Percentiles rank a stretch among this genome's conserved stretches.
Evolutionary conservation across 2,888 invertebrate genomes (phyloP).

Genomic region (Agrochola litura): DNA sequence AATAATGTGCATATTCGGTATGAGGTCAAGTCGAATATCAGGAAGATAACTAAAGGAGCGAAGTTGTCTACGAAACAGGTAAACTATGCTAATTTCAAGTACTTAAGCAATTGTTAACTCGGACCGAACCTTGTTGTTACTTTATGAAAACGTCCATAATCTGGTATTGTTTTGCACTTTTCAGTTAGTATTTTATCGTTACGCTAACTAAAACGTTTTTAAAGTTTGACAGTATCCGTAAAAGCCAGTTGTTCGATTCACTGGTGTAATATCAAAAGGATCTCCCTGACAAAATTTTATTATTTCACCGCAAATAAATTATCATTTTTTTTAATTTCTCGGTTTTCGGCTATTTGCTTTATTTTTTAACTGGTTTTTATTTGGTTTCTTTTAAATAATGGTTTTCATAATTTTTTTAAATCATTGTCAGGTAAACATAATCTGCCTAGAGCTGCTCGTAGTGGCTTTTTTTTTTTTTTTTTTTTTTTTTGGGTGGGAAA

Average conservation of each 20-base stretch:
- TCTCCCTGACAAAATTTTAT: neutral
- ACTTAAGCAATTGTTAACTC: neutral
- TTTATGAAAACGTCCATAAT: neutral
- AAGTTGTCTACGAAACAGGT: slow-evolving; percentile 89
- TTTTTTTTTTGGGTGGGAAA: too few relatives aligned
- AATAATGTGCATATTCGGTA: slow-evolving; percentile 83
- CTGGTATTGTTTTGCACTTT: neutral
- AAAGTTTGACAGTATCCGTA: neutral
- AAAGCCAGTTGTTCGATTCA: neutral
- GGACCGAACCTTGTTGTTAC: neutral
- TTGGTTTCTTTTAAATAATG: neutral
- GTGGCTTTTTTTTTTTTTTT: too few relatives aligned
- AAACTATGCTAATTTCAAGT: neutral
- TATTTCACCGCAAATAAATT: neutral
- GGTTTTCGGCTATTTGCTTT: neutral
- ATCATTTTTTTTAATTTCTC: neutral
- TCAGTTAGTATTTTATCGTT: neutral
- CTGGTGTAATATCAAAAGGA: neutral
- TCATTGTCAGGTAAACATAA: slow-evolving; percentile 84
- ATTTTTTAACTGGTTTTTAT: neutral
- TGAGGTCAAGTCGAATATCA: slow-evolving; percentile 85
- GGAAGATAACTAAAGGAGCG: slow-evolving; percentile 86
- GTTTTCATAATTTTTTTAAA: neutral
- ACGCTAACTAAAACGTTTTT: neutral
- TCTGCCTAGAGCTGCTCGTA: slow-evolving; percentile 94